These are phyloP conservation scores for Carterocephalus palaemon DNA, from an alignment of 2,888 invertebrate species.

Conservation along the genomic window DNA sequence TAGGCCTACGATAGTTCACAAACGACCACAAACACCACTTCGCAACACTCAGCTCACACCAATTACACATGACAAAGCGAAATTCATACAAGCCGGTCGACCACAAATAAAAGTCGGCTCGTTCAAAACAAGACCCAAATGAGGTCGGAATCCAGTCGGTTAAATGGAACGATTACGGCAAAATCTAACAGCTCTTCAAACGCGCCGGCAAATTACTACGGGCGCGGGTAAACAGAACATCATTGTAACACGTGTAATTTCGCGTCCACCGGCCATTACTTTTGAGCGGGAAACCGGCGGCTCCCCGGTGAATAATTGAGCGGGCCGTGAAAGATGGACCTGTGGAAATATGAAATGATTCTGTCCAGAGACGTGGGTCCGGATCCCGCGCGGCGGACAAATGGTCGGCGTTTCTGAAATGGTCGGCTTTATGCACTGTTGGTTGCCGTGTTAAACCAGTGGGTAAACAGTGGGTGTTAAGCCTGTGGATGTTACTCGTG, in stretches of 20 bases:
- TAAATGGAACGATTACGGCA: constrained; percentile 61
- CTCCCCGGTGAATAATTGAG: constrained; percentile 68
- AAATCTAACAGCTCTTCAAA: constrained; percentile 63
- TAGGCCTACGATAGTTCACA: too few species aligned
- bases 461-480: too few species aligned
- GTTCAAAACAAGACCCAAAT: constrained; percentile 39
- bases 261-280: constrained; percentile 70
- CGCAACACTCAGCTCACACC: constrained; percentile 12
- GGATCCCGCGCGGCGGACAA: constrained; percentile 44
- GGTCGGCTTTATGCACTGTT: constrained; percentile 35
- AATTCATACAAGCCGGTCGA: constrained; percentile 16
- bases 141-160: constrained; percentile 39
- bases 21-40: constrained; percentile 16
- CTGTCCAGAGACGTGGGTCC: constrained; percentile 50
- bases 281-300: constrained; percentile 50
- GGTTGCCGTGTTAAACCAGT: constrained; percentile 9
- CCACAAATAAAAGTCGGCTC: constrained; percentile 28
- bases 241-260: constrained; percentile 74
- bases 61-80: constrained; percentile 22
- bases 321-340: constrained; percentile 62
- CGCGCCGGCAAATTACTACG: constrained; percentile 55
- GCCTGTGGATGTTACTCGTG: too few species aligned
- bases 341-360: constrained; percentile 72
- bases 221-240: constrained; percentile 62
- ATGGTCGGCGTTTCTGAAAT: constrained; percentile 40